Percentiles rank a stretch among this genome's conserved stretches.
phyloP scores from a whole-genome alignment of 2,113 vertebrate genomes.

The Salvelinus sp. region DNA sequence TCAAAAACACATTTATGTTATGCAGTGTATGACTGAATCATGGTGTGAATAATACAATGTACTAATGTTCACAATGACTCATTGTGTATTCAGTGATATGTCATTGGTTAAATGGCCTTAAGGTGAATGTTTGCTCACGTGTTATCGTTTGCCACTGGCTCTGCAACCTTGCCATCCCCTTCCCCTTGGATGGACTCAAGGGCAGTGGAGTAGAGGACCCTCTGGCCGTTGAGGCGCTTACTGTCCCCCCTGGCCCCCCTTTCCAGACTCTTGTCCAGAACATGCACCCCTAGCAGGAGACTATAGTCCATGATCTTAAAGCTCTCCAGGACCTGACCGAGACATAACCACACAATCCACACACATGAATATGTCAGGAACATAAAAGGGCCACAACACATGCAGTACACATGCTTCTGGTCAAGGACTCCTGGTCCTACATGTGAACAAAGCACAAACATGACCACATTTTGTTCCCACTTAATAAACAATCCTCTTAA shows the following conservation, averaged over 20 bases:
- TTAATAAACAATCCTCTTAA: background rate
- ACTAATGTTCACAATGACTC: background rate
- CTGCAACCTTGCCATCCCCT: constrained; percentile 82
- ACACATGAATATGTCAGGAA: too few species aligned
- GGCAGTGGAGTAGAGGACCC: constrained; percentile 94
- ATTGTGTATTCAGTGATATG: background rate
- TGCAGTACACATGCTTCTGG: too few species aligned
- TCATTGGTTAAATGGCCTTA: background rate
- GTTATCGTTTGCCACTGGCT: constrained; percentile 76
- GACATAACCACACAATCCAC: background rate
- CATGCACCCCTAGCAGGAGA: constrained; percentile 89
- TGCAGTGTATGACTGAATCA: too few species aligned
- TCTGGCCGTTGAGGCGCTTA: constrained; percentile 81
- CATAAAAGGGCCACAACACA: too few species aligned
- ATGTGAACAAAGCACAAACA: background rate
- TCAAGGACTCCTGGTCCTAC: too few species aligned
- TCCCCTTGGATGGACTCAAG: constrained; percentile 94
- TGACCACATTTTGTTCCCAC: background rate
- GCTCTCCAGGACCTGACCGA: constrained; percentile 88
- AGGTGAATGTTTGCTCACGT: constrained; percentile 76
- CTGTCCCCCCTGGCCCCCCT: constrained; percentile 77
- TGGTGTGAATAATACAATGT: too few species aligned
- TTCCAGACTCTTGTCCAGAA: constrained; percentile 76
- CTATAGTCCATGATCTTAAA: constrained; percentile 99
- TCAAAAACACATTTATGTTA: background rate